These are phyloP conservation scores for Chamaedrilus cognettii DNA, from an alignment of 2,888 invertebrate species.

Conservation along the genomic window DNA sequence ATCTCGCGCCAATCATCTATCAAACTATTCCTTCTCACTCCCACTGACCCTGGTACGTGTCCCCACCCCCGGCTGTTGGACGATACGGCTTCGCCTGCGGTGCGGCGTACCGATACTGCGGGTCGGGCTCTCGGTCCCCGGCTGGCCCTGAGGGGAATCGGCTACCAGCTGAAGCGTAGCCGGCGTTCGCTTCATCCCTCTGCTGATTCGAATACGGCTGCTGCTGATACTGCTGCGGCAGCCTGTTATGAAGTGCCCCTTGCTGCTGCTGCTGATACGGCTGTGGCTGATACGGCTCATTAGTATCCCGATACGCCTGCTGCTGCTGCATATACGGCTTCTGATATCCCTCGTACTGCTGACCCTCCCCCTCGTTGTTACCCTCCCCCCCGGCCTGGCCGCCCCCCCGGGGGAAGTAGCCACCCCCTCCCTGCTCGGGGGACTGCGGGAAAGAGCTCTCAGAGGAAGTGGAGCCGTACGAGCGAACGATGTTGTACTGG, in stretches of 20 bases:
- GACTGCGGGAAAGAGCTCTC: slow-evolving; percentile 21
- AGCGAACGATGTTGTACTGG: slow-evolving; percentile 39
- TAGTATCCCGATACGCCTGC: background rate
- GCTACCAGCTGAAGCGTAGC: no score
- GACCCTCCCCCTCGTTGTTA: slow-evolving; percentile 10
- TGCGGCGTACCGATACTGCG: no score
- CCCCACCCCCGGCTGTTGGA: no score
- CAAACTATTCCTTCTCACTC: no score
- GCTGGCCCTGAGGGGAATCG: no score
- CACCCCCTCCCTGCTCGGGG: slow-evolving; percentile 17
- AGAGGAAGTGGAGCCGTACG: slow-evolving; percentile 35
- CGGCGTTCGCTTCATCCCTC: background rate
- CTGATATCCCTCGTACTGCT: slow-evolving; percentile 15
- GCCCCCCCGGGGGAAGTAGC: no score
- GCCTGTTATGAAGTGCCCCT: no score
- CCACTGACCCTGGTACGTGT: no score
- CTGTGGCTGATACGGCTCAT: background rate
- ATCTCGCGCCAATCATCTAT: no score
- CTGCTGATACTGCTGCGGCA: background rate
- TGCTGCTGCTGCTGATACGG: background rate
- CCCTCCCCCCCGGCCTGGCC: no score
- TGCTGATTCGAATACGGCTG: background rate
- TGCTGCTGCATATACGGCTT: slow-evolving; percentile 2
- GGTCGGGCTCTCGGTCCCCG: no score
- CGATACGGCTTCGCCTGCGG: no score